Percentiles rank a stretch among this genome's conserved stretches.
Conservation (phyloP, 2,113 vertebrate species). For the Charadrius vociferus region DNA sequence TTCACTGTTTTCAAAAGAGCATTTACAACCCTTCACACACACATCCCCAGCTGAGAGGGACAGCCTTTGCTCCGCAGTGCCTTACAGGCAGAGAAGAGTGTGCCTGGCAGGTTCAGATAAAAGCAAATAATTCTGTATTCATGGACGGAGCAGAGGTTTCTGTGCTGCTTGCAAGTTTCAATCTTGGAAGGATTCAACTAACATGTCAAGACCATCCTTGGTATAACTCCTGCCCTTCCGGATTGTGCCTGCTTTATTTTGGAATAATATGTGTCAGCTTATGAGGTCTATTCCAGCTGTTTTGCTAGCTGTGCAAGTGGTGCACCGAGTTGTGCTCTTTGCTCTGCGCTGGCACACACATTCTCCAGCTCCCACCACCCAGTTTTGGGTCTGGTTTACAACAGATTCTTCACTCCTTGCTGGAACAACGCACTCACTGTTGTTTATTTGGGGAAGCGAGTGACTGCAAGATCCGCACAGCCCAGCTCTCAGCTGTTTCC, state of each 20-base stretch:
- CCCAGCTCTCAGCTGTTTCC: not conserved
- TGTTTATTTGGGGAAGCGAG: not conserved
- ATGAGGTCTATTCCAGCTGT: not conserved
- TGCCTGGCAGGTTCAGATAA: not conserved
- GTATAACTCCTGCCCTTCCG: not conserved
- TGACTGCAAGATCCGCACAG: not conserved
- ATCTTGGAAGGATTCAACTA: not conserved
- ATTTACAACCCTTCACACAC: not conserved
- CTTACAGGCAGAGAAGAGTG: not conserved
- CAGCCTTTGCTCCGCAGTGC: not conserved
- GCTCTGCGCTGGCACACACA: accelerated
- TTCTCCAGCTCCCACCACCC: not conserved
- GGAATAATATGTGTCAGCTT: not conserved
- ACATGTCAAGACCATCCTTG: not conserved
- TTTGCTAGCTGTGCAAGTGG: not conserved
- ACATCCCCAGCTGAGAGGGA: not conserved
- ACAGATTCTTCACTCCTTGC: not conserved
- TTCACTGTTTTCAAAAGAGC: not conserved
- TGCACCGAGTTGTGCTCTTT: not conserved
- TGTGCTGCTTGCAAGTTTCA: not conserved
- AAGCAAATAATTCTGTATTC: not conserved
- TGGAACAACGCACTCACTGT: accelerated
- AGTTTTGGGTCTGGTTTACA: not conserved
- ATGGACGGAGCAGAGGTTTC: not conserved
- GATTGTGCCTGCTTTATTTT: not conserved